These are phyloP conservation scores for Pedicia rivosa DNA, from an alignment of 2,888 invertebrate species.

Conservation along the genomic window DNA sequence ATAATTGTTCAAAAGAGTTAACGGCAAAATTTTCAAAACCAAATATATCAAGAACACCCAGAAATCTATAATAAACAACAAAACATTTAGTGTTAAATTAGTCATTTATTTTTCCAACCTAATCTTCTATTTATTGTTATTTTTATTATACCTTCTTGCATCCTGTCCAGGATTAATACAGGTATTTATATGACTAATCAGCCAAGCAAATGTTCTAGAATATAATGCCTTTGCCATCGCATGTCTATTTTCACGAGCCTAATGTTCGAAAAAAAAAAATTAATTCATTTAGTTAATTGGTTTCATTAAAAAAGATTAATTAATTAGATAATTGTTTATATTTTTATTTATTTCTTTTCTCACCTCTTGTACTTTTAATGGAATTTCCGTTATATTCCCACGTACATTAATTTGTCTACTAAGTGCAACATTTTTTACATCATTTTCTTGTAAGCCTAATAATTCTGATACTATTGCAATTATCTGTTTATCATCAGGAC, in stretches of 20 bases:
- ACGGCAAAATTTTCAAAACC: constrained; percentile 83
- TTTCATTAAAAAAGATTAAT: constrained; percentile 4
- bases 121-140: background rate
- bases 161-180: constrained; percentile 81
- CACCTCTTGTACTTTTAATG: constrained; percentile 71
- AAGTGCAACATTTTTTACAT: constrained; percentile 59
- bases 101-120: background rate
- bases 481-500: constrained; percentile 52
- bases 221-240: constrained; percentile 88
- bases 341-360: constrained; percentile 10
- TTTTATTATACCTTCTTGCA: constrained; percentile 30
- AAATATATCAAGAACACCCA: constrained; percentile 85
- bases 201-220: constrained; percentile 80
- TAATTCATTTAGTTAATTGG: background rate
- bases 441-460: constrained; percentile 57
- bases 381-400: constrained; percentile 86
- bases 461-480: constrained; percentile 55
- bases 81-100: background rate
- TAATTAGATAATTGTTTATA: background rate
- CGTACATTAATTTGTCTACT: constrained; percentile 78
- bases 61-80: constrained; percentile 35
- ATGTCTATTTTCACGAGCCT: constrained; percentile 81
- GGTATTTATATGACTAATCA: constrained; percentile 81
- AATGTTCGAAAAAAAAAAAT: constrained; percentile 12
- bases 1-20: constrained; percentile 86